Base-by-base conservation (phyloP, 2,797 vertebrate genomes). In the Falco rusticolus region DNA sequence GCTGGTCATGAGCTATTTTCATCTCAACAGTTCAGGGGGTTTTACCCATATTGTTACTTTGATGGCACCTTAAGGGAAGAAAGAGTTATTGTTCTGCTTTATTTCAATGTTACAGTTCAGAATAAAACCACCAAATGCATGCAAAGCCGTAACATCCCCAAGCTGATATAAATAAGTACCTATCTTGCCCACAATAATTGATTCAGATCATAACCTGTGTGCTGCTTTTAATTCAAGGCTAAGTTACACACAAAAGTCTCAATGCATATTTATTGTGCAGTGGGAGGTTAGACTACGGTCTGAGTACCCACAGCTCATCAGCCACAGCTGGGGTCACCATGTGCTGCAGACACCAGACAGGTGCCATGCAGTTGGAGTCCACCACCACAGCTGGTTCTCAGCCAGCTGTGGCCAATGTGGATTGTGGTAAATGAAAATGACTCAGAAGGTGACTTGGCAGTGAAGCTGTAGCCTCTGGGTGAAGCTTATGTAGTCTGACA, bases 271-370 rank as follows among this genome's bases (percentile, higher is more conserved):
- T 7, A 22, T 39, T 2, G 9, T 18, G 37, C 53, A 45, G 28
- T 11, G 17, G 3, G 8, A 24, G 22, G 8, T 43, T 7, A 45
- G 41, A 43, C 28, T 80, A 24, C 6, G 29, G 37, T 5, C 29
- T 10, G 15, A 43, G 34, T 11, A 41, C 34, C 8, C 71, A 48
- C 4, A 51, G 25, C 15, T 61, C 34, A 8, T 47, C 45, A 61
- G 56, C 28, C 0, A 0, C 0, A 2, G 12, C 33, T 68, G 37
- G 31, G 39, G 28, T 53, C 60, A 75, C 18, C 0, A 0, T 1
- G 4, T 6, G 15, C 29, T 26, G 65, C 88, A 75, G 22, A 50
- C 13, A 7, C 10, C 34, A 8, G 59, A 10, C 0, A 6, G 8
- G 39, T 60, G n/a, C 80, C 34, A 7, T 9, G 26, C 8, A 1